Percentiles rank a stretch among this genome's conserved stretches.
Conservation (phyloP, 2,888 invertebrate species). For the Epistrophella euchroma region DNA sequence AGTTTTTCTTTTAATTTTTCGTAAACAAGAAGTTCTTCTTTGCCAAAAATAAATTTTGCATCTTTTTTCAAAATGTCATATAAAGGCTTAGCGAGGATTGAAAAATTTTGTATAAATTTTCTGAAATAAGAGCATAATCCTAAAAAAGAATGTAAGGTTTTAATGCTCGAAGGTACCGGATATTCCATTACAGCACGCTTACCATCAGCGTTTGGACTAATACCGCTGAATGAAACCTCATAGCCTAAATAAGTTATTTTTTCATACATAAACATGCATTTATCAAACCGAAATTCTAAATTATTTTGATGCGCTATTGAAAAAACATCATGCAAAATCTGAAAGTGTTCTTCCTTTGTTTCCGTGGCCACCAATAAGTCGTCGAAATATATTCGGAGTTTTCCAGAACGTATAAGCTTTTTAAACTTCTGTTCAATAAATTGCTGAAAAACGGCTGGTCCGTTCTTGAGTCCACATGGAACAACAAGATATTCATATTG, state of each 20-base stretch:
- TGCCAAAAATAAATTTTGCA: background rate
- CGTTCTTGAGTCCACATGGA: too few species aligned
- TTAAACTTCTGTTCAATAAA: background rate
- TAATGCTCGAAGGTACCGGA: too few species aligned
- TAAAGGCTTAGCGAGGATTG: background rate
- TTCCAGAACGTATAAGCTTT: conserved; percentile 1
- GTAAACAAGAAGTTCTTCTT: background rate
- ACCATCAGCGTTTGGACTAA: too few species aligned
- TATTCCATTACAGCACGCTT: too few species aligned
- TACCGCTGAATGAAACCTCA: too few species aligned
- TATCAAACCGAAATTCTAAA: background rate
- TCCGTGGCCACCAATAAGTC: background rate
- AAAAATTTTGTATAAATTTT: background rate
- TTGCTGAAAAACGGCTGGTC: background rate
- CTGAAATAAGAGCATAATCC: background rate
- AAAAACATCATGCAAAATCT: background rate
- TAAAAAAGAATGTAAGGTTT: too few species aligned
- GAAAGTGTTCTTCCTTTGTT: background rate
- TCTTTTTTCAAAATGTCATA: conserved; percentile 1
- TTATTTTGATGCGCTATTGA: background rate
- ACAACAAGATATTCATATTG: too few species aligned
- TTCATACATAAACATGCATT: background rate
- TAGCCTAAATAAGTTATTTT: background rate
- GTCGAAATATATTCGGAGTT: background rate
- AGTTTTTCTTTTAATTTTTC: background rate